phyloP scores from a whole-genome alignment of 2,113 vertebrate species.

The Tor tambroides region DNA sequence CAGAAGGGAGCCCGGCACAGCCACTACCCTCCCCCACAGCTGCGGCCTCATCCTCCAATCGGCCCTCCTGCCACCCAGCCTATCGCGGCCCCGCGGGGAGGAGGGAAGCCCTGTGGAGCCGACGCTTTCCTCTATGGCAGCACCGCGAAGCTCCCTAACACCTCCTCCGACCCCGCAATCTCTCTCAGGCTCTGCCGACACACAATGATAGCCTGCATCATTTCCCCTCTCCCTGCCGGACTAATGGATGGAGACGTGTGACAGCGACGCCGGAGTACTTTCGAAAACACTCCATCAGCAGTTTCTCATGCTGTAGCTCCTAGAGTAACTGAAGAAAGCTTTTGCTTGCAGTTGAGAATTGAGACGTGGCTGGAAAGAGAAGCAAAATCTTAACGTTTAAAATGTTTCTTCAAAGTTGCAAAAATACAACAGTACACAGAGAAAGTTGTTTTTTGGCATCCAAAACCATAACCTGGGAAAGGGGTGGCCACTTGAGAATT shows the following conservation, averaged over 20 bases:
- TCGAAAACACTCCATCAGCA: slow-evolving; percentile 75
- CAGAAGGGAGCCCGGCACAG: slow-evolving; percentile 81
- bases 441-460: background rate
- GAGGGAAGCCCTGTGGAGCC: slow-evolving; percentile 84
- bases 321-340: slow-evolving; percentile 8
- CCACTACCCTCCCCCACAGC: slow-evolving; percentile 68
- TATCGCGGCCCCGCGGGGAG: slow-evolving; percentile 34
- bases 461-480: background rate
- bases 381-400: background rate
- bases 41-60: slow-evolving; percentile 66
- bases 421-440: background rate
- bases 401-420: background rate
- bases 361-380: background rate
- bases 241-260: slow-evolving; percentile 71
- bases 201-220: slow-evolving; percentile 74
- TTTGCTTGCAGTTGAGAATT: background rate
- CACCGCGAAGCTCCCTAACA: slow-evolving; percentile 68
- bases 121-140: slow-evolving; percentile 83
- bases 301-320: slow-evolving; percentile 62
- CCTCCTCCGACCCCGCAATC: slow-evolving; percentile 78
- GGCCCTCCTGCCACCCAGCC: slow-evolving; percentile 15
- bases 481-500: background rate
- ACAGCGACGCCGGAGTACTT: slow-evolving; percentile 63
- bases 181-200: slow-evolving; percentile 60
- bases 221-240: slow-evolving; percentile 69